Conservation (phyloP, 2,888 invertebrate species). For the Leptura quadrifasciata region DNA sequence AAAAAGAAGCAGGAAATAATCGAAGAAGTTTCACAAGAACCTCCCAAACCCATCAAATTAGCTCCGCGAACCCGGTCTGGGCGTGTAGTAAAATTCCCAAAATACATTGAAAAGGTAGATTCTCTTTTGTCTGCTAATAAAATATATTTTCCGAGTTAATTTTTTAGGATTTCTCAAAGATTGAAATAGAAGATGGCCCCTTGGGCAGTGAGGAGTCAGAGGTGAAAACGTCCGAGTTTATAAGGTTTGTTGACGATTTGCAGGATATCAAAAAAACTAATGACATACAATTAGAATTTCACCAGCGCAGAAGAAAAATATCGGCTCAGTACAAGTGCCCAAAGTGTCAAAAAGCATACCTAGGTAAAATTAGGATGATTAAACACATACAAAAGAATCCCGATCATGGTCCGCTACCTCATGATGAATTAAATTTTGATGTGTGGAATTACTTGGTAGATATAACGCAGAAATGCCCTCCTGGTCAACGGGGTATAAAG, state of each 20-base stretch:
- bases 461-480: slow-evolving; percentile 66
- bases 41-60: slow-evolving; percentile 52
- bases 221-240: slow-evolving; percentile 64
- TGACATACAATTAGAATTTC: slow-evolving; percentile 49
- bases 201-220: slow-evolving; percentile 57
- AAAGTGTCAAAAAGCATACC: slow-evolving; percentile 80
- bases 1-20: slow-evolving; percentile 53
- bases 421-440: slow-evolving; percentile 63
- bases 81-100: slow-evolving; percentile 68
- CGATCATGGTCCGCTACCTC: slow-evolving; percentile 75
- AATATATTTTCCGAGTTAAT: not conserved
- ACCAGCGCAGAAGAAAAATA: slow-evolving; percentile 71
- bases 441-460: slow-evolving; percentile 70
- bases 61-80: slow-evolving; percentile 68
- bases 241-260: slow-evolving; percentile 61
- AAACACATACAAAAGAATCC: slow-evolving; percentile 80
- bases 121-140: slow-evolving; percentile 13
- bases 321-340: slow-evolving; percentile 77
- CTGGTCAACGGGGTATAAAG: slow-evolving; percentile 64
- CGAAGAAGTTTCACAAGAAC: slow-evolving; percentile 44
- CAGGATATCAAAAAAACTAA: slow-evolving; percentile 31
- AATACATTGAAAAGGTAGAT: slow-evolving; percentile 66
- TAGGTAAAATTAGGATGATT: slow-evolving; percentile 78
- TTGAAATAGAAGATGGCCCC: slow-evolving; percentile 60
- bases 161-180: slow-evolving; percentile 67